phyloP scores from a whole-genome alignment of 2,888 invertebrate species.

The Apeira syringaria region DNA sequence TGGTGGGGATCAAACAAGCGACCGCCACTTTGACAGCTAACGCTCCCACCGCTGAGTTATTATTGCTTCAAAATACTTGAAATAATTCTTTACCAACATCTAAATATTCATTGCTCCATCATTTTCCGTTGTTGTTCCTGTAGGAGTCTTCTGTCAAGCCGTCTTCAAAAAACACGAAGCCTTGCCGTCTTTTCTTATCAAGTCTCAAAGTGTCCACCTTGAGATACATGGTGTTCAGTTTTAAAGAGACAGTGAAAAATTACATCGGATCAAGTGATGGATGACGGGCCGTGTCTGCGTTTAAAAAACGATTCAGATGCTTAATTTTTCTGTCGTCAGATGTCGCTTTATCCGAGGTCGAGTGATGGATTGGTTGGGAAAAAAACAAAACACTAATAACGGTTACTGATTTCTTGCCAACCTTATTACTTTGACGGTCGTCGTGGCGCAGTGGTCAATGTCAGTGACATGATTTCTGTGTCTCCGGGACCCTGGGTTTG shows the following conservation, averaged over 20 bases:
- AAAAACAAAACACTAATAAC: slow-evolving; percentile 17
- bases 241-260: slow-evolving; percentile 68
- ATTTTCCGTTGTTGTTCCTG: too few species aligned
- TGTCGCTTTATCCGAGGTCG: slow-evolving; percentile 46
- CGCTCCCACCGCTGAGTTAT: too few species aligned
- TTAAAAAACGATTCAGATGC: slow-evolving; percentile 72
- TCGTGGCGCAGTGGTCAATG: too few species aligned
- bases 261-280: slow-evolving; percentile 65
- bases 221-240: slow-evolving; percentile 28
- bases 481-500: too few species aligned
- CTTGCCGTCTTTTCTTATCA: slow-evolving; percentile 12
- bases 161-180: slow-evolving; percentile 10
- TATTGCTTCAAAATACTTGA: too few species aligned
- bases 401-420: too few species aligned
- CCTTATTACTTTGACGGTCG: too few species aligned
- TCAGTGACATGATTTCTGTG: too few species aligned
- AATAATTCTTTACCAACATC: too few species aligned
- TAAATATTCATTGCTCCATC: too few species aligned
- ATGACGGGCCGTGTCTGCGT: slow-evolving; percentile 54
- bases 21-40: too few species aligned
- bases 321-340: slow-evolving; percentile 74
- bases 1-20: too few species aligned
- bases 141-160: slow-evolving; percentile 3
- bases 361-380: slow-evolving; percentile 60
- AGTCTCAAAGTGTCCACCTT: slow-evolving; percentile 14